These are phyloP conservation scores for Augochlora pura DNA, from an alignment of 1,140 invertebrate species.

Conservation along the genomic window DNA sequence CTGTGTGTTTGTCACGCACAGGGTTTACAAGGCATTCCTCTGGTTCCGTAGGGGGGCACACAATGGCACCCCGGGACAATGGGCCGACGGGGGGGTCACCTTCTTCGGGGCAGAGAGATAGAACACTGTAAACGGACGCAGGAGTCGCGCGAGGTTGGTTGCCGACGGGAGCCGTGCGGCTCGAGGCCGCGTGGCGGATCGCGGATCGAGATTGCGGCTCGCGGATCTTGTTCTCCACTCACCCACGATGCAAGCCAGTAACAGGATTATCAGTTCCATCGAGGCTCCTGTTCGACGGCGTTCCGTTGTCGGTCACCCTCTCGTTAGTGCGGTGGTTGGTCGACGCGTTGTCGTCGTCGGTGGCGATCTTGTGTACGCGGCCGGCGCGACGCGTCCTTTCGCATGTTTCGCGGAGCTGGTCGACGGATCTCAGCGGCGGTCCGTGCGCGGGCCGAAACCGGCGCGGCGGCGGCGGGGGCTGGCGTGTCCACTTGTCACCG, in stretches of 20 bases:
- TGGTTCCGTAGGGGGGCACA: neutral
- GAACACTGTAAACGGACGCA: no score
- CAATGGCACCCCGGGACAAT: no score
- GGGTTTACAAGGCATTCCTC: neutral
- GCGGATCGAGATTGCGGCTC: neutral
- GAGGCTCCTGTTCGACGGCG: slow-evolving; percentile 45
- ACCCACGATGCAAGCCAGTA: slow-evolving; percentile 73
- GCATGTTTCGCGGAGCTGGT: slow-evolving; percentile 43
- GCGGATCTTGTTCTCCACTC: slow-evolving; percentile 53
- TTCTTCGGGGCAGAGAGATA: no score
- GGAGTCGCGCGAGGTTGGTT: neutral
- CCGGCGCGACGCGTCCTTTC: slow-evolving; percentile 46
- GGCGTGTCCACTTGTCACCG: no score
- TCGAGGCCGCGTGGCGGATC: neutral
- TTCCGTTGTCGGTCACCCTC: neutral
- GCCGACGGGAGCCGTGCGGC: neutral
- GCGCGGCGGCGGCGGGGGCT: no score
- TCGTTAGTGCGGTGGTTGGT: neutral
- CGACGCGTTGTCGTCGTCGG: neutral
- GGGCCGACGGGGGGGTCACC: no score
- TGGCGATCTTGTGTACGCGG: slow-evolving; percentile 42
- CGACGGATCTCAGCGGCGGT: no score
- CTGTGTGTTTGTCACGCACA: no score
- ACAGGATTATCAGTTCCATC: slow-evolving; percentile 74
- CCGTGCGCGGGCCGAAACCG: no score